These are phyloP conservation scores for Cetonia aurata DNA, from an alignment of 2,888 invertebrate genomes.

Conservation along the genomic window DNA sequence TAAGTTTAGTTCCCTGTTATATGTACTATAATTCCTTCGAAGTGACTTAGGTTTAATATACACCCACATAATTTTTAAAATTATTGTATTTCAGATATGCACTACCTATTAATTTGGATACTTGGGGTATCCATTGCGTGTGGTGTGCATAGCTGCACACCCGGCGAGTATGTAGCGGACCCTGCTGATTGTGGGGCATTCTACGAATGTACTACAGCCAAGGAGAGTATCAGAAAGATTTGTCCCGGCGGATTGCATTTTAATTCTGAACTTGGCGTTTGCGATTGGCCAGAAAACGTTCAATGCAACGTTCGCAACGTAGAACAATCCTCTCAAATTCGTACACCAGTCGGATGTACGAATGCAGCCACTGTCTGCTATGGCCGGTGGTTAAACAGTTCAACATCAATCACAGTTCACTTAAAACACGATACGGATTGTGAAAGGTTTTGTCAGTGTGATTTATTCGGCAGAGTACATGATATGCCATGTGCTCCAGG, in stretches of 20 bases:
- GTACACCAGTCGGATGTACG: too few species aligned
- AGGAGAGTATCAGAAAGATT: neutral
- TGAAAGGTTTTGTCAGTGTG: constrained; percentile 48
- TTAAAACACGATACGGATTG: constrained; percentile 47
- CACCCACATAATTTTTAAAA: too few species aligned
- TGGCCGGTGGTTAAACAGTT: neutral
- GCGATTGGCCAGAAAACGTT: too few species aligned
- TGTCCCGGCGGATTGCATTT: constrained; percentile 6
- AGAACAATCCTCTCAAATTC: neutral
- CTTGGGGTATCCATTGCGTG: neutral
- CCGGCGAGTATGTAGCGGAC: neutral
- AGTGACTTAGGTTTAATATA: too few species aligned
- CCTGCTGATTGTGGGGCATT: constrained; percentile 15
- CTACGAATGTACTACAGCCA: constrained; percentile 4
- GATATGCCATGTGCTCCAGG: constrained; percentile 5
- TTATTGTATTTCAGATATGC: neutral
- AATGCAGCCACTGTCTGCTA: too few species aligned
- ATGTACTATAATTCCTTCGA: too few species aligned
- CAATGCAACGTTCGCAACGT: too few species aligned
- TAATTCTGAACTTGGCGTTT: neutral
- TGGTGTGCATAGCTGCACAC: neutral
- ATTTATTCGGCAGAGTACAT: constrained; percentile 28
- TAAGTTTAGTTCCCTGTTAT: too few species aligned
- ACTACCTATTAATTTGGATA: neutral
- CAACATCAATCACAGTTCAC: too few species aligned